These are phyloP conservation scores for Lycia hirtaria DNA, from an alignment of 2,888 invertebrate genomes.

Conservation along the genomic window DNA sequence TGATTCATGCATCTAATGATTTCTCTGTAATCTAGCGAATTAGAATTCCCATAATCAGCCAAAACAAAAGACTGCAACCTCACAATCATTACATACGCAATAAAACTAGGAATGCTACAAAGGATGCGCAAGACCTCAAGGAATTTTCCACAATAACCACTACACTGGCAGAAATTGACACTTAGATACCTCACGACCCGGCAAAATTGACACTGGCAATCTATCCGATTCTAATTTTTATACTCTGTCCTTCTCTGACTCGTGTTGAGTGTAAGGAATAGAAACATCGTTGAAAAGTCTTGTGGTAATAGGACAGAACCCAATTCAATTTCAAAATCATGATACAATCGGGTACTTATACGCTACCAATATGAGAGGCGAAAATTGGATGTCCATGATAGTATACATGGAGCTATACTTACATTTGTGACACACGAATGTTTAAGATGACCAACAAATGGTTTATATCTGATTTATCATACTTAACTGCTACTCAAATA, in stretches of 20 bases:
- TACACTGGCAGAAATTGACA: slow-evolving; percentile 65
- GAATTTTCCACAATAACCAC: slow-evolving; percentile 54
- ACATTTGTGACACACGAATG: slow-evolving; percentile 51
- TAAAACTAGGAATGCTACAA: slow-evolving; percentile 68
- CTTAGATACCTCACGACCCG: slow-evolving; percentile 55
- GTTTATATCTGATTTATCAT: no score
- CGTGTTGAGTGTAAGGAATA: slow-evolving; percentile 43
- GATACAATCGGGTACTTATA: slow-evolving; percentile 72
- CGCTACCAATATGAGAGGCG: slow-evolving; percentile 81
- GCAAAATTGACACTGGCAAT: slow-evolving; percentile 67
- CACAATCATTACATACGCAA: slow-evolving; percentile 69
- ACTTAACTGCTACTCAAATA: no score
- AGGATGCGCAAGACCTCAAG: slow-evolving; percentile 57
- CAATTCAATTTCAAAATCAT: slow-evolving; percentile 78
- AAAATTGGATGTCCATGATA: slow-evolving; percentile 75
- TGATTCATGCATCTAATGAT: slow-evolving; percentile 27
- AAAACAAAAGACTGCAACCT: slow-evolving; percentile 49
- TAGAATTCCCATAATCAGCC: slow-evolving; percentile 45
- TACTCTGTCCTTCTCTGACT: slow-evolving; percentile 42
- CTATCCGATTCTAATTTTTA: slow-evolving; percentile 44
- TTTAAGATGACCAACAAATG: slow-evolving; percentile 21
- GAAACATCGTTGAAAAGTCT: slow-evolving; percentile 31
- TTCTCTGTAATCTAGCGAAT: slow-evolving; percentile 32
- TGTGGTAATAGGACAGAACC: slow-evolving; percentile 62
- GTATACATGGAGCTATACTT: slow-evolving; percentile 65